Percentiles rank a stretch among this genome's conserved stretches.
These are phyloP conservation scores for Aurelia aurita DNA, from an alignment of 30 jellyfish, hydroid and myxozoan species.

Conservation along the genomic window DNA sequence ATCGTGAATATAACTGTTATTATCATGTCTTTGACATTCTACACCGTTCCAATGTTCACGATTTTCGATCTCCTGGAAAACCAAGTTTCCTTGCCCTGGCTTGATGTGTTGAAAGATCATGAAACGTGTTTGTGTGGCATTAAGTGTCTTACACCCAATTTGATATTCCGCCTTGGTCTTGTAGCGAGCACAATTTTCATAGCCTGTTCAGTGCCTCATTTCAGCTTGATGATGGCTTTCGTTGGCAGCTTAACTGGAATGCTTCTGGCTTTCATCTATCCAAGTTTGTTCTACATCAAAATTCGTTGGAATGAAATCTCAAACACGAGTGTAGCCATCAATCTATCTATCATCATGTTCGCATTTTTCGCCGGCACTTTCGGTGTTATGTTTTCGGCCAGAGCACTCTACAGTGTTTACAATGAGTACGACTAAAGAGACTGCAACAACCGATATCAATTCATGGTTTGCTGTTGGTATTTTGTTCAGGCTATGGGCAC, in stretches of 20 bases:
- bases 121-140: constrained; percentile 71
- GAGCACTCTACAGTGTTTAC: constrained; percentile 91
- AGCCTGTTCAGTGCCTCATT: constrained; percentile 93
- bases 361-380: constrained; percentile 85
- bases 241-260: constrained; percentile 94
- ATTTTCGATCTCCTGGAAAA: constrained; percentile 91
- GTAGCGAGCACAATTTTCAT: constrained; percentile 71
- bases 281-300: constrained; percentile 83
- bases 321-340: constrained; percentile 75
- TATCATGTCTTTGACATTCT: constrained; percentile 84
- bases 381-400: constrained; percentile 90
- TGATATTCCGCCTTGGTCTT: constrained; percentile 76
- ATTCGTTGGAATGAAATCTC: constrained; percentile 83
- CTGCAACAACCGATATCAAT: too few species aligned
- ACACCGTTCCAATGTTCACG: constrained; percentile 96
- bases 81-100: constrained; percentile 74
- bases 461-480: too few species aligned
- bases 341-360: constrained; percentile 77
- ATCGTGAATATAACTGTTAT: constrained; percentile 86
- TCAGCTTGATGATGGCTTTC: constrained; percentile 95
- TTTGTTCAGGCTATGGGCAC: too few species aligned
- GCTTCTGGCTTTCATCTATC: constrained; percentile 84
- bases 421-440: constrained; percentile 68
- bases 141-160: constrained; percentile 76
- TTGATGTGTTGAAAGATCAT: constrained; percentile 68